Percentiles rank a stretch among this genome's conserved stretches.
These are phyloP conservation scores for Orthosia incerta DNA, from an alignment of 2,888 invertebrate genomes.

Conservation along the genomic window DNA sequence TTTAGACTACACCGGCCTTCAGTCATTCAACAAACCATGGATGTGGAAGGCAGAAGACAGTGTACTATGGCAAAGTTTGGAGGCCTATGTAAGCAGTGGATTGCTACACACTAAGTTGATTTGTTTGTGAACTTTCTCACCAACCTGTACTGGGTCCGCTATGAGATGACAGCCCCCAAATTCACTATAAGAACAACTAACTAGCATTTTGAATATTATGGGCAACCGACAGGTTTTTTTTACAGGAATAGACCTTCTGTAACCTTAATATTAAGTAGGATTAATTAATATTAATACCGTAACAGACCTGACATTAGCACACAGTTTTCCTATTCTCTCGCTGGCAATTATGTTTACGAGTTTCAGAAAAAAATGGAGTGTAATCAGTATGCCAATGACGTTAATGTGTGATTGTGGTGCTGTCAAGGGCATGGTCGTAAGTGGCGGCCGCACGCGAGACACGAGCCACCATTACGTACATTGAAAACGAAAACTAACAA, in stretches of 20 bases:
- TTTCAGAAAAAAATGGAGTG: slow-evolving; percentile 36
- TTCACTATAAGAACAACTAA: neutral
- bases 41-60: neutral
- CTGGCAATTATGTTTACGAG: slow-evolving; percentile 56
- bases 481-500: slow-evolving; percentile 40
- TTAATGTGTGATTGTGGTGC: slow-evolving; percentile 50
- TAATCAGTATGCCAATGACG: slow-evolving; percentile 54
- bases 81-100: no score
- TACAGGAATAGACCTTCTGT: neutral
- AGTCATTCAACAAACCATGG: no score
- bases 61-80: neutral
- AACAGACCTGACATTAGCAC: slow-evolving; percentile 40
- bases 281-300: neutral
- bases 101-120: neutral
- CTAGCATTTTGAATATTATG: neutral
- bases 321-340: slow-evolving; percentile 21
- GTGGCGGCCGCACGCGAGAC: slow-evolving; percentile 61
- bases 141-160: neutral
- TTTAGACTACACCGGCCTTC: no score
- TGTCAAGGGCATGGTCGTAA: slow-evolving; percentile 58
- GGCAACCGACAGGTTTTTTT: neutral
- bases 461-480: slow-evolving; percentile 61
- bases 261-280: no score
- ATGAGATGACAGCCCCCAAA: no score
- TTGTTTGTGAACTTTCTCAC: neutral